A percentile compares a stretch with the other conserved stretches of the same genome.
Evolutionary conservation across 1,140 invertebrate species (phyloP).

Genomic region (Pachypsylla venusta): DNA sequence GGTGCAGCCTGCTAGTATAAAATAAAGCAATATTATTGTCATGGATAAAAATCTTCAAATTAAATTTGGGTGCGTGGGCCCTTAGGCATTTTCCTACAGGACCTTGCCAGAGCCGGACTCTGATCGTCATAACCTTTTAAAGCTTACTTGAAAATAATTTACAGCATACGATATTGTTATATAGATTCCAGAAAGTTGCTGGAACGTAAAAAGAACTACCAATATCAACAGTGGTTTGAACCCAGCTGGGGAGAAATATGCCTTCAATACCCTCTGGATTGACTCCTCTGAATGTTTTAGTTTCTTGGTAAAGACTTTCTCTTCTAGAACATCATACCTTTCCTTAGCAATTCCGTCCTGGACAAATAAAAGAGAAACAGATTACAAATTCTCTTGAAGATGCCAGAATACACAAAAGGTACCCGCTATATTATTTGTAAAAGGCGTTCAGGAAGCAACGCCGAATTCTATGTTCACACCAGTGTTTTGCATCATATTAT

Average conservation of each 20-base stretch:
- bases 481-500: no score
- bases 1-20: no score
- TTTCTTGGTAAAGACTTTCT: constrained; percentile 1
- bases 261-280: not conserved
- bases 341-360: not conserved
- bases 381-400: no score
- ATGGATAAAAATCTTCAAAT: no score
- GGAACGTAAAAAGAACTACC: constrained; percentile 40
- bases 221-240: constrained; percentile 43
- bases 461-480: no score
- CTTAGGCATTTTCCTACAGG: no score
- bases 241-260: constrained; percentile 34
- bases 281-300: not conserved
- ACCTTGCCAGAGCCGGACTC: no score
- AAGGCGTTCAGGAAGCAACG: no score
- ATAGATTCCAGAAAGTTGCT: constrained; percentile 47
- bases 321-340: not conserved
- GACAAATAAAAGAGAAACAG: not conserved
- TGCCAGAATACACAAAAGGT: no score
- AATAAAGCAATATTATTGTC: no score
- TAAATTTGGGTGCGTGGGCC: no score
- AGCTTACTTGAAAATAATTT: constrained; percentile 39
- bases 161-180: constrained; percentile 53
- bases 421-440: no score
- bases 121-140: not conserved